Evolutionary conservation across 2,888 invertebrate genomes (phyloP).

Genomic region (Drosophila acutilabella): DNA sequence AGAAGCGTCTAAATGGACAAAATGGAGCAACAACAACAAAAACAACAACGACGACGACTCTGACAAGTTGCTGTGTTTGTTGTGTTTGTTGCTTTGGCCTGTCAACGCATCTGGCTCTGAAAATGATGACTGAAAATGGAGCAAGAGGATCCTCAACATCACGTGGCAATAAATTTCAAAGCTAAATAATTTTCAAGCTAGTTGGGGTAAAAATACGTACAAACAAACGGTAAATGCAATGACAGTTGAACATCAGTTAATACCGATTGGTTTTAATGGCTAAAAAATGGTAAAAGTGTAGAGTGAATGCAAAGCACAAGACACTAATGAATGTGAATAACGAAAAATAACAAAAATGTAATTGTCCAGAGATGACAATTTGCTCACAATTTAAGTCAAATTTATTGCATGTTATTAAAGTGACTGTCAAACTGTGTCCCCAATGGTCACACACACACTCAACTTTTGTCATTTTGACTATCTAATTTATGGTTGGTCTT

Average conservation of each 20-base stretch:
- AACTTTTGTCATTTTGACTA: constrained; percentile 70
- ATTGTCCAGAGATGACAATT: constrained; percentile 67
- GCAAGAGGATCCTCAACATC: constrained; percentile 68
- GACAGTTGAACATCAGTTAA: constrained; percentile 43
- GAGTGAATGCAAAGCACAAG: constrained; percentile 66
- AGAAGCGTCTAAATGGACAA: constrained; percentile 78
- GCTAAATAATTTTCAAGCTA: constrained; percentile 48
- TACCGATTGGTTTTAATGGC: constrained; percentile 19
- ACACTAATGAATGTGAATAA: constrained; percentile 68
- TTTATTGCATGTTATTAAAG: constrained; percentile 48
- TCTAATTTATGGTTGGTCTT: constrained; percentile 62
- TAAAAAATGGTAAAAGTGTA: not conserved
- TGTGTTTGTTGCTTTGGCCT: constrained; percentile 41
- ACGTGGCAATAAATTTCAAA: constrained; percentile 70
- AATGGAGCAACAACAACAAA: constrained; percentile 73
- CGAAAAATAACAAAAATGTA: constrained; percentile 48
- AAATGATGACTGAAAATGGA: constrained; percentile 69
- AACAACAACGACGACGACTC: constrained; percentile 54
- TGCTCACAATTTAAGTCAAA: constrained; percentile 55
- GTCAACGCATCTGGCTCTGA: constrained; percentile 66
- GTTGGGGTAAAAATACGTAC: not conserved
- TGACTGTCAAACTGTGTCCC: constrained; percentile 49
- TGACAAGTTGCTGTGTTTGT: constrained; percentile 39
- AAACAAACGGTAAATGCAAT: constrained; percentile 50
- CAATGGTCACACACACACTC: constrained; percentile 32